These are phyloP conservation scores for Invenusta paracnida DNA, from an alignment of 2,888 invertebrate genomes.

Conservation along the genomic window DNA sequence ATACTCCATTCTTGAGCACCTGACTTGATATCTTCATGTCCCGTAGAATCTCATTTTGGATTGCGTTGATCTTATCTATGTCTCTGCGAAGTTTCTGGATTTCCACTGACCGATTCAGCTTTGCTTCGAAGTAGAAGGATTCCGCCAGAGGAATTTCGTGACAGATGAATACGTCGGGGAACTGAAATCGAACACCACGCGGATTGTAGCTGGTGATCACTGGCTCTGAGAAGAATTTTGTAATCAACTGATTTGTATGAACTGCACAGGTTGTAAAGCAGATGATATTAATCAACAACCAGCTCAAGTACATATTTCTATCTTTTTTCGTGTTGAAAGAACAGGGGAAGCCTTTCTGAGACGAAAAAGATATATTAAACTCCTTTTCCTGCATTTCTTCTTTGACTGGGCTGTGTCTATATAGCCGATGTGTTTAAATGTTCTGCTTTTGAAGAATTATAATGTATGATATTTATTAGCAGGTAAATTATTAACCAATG, in stretches of 20 bases:
- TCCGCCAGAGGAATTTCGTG: not conserved
- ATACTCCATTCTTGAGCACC: not conserved
- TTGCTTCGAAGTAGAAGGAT: not conserved
- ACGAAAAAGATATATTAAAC: no score
- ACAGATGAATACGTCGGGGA: not conserved
- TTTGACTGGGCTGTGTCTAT: no score
- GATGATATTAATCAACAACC: not conserved
- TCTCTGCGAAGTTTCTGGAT: not conserved
- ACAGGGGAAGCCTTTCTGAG: no score
- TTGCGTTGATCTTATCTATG: not conserved
- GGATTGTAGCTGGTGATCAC: not conserved
- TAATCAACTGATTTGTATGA: not conserved
- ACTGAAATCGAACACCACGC: not conserved
- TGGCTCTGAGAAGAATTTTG: not conserved
- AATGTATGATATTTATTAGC: no score
- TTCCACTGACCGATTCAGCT: not conserved
- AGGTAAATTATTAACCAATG: no score
- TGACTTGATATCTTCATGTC: not conserved
- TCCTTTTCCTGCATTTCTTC: no score
- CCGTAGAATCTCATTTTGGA: not conserved
- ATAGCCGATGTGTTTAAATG: no score
- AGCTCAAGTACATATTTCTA: no score
- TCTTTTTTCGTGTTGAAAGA: no score
- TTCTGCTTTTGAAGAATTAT: no score
- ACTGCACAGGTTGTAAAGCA: not conserved